A percentile compares a stretch with the other conserved stretches of the same genome.
phyloP scores from a whole-genome alignment of 2,888 invertebrate species.

The Drosophila suboccidentalis region DNA sequence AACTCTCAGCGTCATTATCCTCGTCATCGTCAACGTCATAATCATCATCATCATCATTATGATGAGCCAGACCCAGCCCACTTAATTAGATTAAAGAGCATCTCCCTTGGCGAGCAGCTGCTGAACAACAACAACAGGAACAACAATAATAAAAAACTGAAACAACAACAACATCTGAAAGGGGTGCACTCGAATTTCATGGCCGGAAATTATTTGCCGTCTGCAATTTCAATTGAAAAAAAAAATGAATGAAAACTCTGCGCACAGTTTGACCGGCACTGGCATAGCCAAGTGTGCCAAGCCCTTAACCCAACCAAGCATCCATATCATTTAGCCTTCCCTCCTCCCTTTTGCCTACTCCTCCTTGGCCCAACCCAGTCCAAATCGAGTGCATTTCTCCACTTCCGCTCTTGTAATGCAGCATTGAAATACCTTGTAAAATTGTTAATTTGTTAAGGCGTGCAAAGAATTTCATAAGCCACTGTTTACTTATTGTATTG shows the following conservation, averaged over 20 bases:
- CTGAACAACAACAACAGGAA: constrained; percentile 12
- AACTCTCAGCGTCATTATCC: constrained; percentile 19
- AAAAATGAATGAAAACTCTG: constrained; percentile 36
- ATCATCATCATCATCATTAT: constrained; percentile 4
- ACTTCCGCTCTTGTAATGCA: constrained; percentile 26
- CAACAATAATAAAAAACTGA: constrained; percentile 1
- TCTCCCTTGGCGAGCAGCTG: constrained; percentile 37
- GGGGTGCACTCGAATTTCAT: constrained; percentile 78
- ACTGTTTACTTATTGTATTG: constrained; percentile 6
- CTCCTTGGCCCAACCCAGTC: constrained; percentile 1
- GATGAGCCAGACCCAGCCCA: constrained; percentile 25
- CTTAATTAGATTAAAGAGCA: constrained; percentile 74
- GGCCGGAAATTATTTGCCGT: constrained; percentile 75
- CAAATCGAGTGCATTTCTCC: constrained; percentile 41
- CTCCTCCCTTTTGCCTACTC: background rate
- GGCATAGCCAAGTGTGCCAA: constrained; percentile 10
- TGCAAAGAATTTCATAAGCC: constrained; percentile 32
- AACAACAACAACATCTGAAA: constrained; percentile 20
- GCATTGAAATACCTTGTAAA: constrained; percentile 20
- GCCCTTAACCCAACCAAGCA: constrained; percentile 26
- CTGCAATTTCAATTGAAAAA: constrained; percentile 73
- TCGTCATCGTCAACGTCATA: constrained; percentile 20
- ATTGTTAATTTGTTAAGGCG: constrained; percentile 13
- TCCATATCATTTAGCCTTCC: background rate
- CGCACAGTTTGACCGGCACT: constrained; percentile 43